phyloP scores from a whole-genome alignment of 2,113 vertebrate genomes.

The Noturus placidus region DNA sequence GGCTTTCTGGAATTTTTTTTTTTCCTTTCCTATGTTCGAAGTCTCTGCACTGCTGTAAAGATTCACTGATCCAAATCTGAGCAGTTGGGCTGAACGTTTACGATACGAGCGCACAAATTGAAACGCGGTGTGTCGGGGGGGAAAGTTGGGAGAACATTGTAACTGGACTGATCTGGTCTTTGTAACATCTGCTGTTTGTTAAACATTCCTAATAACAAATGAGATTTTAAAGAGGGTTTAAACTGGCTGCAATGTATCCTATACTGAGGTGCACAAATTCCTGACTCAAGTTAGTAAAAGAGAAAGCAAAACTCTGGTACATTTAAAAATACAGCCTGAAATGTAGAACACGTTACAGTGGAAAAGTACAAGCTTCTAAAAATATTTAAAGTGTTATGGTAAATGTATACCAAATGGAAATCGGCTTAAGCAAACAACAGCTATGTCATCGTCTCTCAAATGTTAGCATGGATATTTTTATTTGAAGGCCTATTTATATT shows the following conservation, averaged over 20 bases:
- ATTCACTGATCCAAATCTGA: not conserved
- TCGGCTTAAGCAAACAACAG: not conserved
- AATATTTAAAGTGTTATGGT: not conserved
- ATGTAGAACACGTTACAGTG: not conserved
- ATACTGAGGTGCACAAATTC: not conserved
- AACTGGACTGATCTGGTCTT: not conserved
- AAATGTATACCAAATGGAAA: not conserved
- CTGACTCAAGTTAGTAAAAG: not conserved
- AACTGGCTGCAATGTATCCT: not conserved
- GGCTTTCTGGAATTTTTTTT: not conserved
- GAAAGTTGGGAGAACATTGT: not conserved
- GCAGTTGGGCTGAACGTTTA: not conserved
- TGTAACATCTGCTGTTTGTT: slow-evolving; percentile 17
- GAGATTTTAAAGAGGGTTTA: slow-evolving; percentile 5
- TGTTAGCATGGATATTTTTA: not conserved
- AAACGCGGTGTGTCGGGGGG: slow-evolving; percentile 6
- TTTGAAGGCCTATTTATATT: too few species aligned
- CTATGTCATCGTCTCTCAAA: not conserved
- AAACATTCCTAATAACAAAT: slow-evolving; percentile 2
- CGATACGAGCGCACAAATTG: not conserved
- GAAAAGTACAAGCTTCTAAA: not conserved
- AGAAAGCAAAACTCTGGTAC: not conserved
- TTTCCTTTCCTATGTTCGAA: not conserved
- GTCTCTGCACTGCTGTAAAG: not conserved
- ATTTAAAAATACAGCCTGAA: not conserved